These are phyloP conservation scores for Tenebrio molitor DNA, from an alignment of 1,140 invertebrate species.

Conservation along the genomic window DNA sequence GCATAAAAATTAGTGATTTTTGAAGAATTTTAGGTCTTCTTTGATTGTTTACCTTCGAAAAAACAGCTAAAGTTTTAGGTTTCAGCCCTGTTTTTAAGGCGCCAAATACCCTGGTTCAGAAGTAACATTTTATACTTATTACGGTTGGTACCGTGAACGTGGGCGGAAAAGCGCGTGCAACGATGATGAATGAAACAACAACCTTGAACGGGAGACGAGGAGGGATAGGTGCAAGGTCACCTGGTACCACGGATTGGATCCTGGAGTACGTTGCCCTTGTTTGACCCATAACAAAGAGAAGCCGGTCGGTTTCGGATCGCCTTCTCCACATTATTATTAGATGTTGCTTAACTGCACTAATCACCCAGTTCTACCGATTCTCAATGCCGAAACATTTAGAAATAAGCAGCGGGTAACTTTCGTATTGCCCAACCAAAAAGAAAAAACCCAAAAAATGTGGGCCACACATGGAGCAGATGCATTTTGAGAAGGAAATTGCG, in stretches of 20 bases:
- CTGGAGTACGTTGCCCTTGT: conserved; percentile 26
- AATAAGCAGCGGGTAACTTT: conserved; percentile 28
- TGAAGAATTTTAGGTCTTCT: too few relatives aligned
- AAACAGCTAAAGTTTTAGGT: too few relatives aligned
- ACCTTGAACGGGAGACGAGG: conserved; percentile 16
- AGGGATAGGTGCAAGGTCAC: conserved; percentile 24
- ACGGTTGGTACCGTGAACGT: neutral
- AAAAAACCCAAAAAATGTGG: conserved; percentile 11
- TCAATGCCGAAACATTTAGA: conserved; percentile 40
- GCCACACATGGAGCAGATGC: conserved; percentile 12
- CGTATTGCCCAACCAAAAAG: conserved; percentile 18
- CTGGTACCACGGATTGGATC: conserved; percentile 10
- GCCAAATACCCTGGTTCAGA: too few relatives aligned
- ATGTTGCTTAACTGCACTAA: conserved; percentile 34
- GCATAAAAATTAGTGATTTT: too few relatives aligned
- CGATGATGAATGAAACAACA: conserved; percentile 19
- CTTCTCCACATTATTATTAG: conserved; percentile 20
- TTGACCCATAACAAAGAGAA: conserved; percentile 20
- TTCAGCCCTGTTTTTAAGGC: too few relatives aligned
- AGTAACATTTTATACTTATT: too few relatives aligned
- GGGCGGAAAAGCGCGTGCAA: conserved; percentile 14
- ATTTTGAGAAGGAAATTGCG: conserved; percentile 8
- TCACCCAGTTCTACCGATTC: conserved; percentile 30
- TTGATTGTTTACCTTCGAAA: too few relatives aligned
- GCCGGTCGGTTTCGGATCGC: neutral